These are phyloP conservation scores for Parapristionchus giblindavisi DNA, from an alignment of 2,888 invertebrate genomes.

Conservation along the genomic window DNA sequence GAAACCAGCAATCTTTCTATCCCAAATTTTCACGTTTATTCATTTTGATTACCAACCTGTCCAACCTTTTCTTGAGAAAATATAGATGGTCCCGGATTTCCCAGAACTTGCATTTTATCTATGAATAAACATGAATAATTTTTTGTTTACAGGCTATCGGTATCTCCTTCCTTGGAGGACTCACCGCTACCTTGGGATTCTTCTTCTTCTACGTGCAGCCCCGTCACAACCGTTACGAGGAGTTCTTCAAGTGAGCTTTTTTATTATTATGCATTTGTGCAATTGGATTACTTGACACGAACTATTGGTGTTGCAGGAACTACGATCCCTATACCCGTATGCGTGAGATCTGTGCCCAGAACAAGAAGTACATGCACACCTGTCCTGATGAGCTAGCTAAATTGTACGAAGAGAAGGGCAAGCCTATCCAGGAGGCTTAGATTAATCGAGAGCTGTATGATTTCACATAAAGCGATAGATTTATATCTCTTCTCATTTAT, in stretches of 20 bases:
- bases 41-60: background rate
- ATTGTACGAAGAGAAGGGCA: slow-evolving; percentile 65
- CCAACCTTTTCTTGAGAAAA: too few relatives aligned
- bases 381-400: slow-evolving; percentile 66
- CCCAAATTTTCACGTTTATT: background rate
- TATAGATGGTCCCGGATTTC: too few relatives aligned
- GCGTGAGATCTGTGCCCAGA: slow-evolving; percentile 64
- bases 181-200: slow-evolving; percentile 55
- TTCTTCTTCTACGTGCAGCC: slow-evolving; percentile 64
- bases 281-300: background rate
- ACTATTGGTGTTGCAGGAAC: slow-evolving; percentile 47
- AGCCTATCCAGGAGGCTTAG: slow-evolving; percentile 43
- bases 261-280: background rate
- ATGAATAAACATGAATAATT: too few relatives aligned
- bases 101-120: too few relatives aligned
- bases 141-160: slow-evolving; percentile 45
- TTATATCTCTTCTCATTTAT: background rate
- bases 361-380: slow-evolving; percentile 66
- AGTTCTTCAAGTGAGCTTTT: slow-evolving; percentile 59
- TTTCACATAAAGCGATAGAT: slow-evolving; percentile 21
- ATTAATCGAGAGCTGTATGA: slow-evolving; percentile 1
- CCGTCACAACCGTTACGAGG: slow-evolving; percentile 63
- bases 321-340: slow-evolving; percentile 68
- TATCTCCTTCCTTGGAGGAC: slow-evolving; percentile 49
- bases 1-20: background rate